Evolutionary conservation across 2,797 vertebrate species (phyloP).

Genomic region (Sebastes aleutianus): DNA sequence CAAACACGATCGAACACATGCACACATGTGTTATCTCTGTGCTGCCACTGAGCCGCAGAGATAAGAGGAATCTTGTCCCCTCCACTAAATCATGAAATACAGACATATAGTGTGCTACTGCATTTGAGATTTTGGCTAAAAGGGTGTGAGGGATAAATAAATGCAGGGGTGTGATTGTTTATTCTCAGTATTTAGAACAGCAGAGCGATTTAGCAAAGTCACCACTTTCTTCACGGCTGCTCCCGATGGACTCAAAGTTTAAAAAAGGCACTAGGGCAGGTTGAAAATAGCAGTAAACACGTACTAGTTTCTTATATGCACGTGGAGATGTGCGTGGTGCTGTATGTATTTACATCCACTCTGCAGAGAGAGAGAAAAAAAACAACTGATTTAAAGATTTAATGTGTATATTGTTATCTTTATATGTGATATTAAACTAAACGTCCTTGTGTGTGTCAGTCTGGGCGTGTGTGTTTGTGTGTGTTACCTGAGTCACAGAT

Average conservation of each 20-base stretch:
- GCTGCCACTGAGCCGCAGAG: conserved; percentile 33
- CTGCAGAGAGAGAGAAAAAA: background rate
- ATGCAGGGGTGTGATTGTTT: background rate
- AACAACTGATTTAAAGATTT: background rate
- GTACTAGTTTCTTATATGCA: background rate
- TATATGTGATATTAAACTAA: conserved; percentile 1
- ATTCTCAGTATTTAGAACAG: background rate
- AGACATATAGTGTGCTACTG: background rate
- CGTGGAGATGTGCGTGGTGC: background rate
- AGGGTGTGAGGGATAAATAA: background rate
- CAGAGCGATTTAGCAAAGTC: background rate
- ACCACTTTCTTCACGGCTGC: background rate
- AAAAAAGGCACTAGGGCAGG: conserved; percentile 11
- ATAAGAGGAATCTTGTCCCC: conserved; percentile 32
- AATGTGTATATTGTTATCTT: background rate
- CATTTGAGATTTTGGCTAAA: background rate
- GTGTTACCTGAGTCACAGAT: conserved; percentile 48
- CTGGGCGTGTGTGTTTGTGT: background rate
- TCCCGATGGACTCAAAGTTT: conserved; percentile 10
- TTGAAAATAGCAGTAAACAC: background rate
- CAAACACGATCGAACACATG: conserved; percentile 1
- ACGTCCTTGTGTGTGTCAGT: background rate
- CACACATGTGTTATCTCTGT: conserved; percentile 15
- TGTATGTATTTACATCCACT: background rate
- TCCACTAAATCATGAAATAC: conserved; percentile 21